Evolutionary conservation across 2,888 invertebrate species (phyloP).

Genomic region (Pelosia muscerda): DNA sequence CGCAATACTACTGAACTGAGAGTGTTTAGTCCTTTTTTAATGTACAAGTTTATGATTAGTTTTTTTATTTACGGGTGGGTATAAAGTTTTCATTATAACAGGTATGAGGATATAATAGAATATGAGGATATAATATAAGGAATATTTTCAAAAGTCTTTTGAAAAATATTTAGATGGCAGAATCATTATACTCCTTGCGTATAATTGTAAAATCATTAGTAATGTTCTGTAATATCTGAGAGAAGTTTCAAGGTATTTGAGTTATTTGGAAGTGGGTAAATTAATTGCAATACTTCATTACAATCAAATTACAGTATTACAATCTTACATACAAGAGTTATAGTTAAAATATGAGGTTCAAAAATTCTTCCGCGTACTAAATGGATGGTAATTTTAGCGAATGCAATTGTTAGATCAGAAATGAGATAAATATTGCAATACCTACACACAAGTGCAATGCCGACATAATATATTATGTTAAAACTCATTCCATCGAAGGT

Average conservation of each 20-base stretch:
- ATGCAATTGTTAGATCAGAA: not conserved
- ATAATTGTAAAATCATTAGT: not conserved
- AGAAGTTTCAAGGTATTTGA: not conserved
- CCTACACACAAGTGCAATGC: too few relatives aligned
- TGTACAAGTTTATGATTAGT: too few relatives aligned
- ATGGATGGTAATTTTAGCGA: not conserved
- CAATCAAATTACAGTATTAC: not conserved
- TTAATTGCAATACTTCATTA: constrained; percentile 2
- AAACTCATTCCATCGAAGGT: not conserved
- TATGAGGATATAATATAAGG: too few relatives aligned
- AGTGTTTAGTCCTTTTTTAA: too few relatives aligned
- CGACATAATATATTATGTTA: too few relatives aligned
- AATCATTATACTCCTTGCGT: not conserved
- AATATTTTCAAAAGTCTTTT: not conserved
- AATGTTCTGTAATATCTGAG: not conserved
- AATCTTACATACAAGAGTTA: not conserved
- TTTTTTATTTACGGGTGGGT: too few relatives aligned
- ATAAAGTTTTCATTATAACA: too few relatives aligned
- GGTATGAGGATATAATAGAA: too few relatives aligned
- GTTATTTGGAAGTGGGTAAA: not conserved
- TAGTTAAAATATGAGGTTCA: not conserved
- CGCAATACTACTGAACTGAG: too few relatives aligned
- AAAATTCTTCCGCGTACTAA: not conserved
- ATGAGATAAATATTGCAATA: not conserved
- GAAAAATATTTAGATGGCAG: not conserved